phyloP scores from a whole-genome alignment of 2,888 invertebrate genomes.

The Drosophila kambysellisi region DNA sequence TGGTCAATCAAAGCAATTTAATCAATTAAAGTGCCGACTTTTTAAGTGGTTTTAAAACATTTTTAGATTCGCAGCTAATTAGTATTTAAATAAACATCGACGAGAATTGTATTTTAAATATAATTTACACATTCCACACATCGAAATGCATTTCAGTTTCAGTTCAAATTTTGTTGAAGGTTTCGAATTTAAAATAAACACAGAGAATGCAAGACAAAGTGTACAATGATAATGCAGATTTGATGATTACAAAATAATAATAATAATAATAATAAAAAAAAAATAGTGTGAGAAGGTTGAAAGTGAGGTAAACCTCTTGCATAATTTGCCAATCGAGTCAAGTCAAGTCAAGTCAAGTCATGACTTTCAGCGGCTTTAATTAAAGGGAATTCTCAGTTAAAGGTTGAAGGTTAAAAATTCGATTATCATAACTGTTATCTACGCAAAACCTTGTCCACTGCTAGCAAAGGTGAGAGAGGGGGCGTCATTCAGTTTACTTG shows the following conservation, averaged over 20 bases:
- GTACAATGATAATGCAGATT: conserved; percentile 64
- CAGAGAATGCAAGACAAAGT: conserved; percentile 29
- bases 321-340: conserved; percentile 54
- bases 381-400: conserved; percentile 43
- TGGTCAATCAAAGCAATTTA: conserved; percentile 29
- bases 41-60: conserved; percentile 10
- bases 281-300: conserved; percentile 3
- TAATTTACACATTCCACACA: conserved; percentile 10
- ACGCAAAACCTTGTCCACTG: neutral
- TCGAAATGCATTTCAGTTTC: conserved; percentile 21
- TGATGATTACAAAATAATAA: conserved; percentile 9
- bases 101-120: neutral
- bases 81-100: conserved; percentile 19
- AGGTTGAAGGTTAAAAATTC: conserved; percentile 25
- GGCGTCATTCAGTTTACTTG: conserved; percentile 54
- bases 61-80: conserved; percentile 37
- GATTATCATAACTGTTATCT: neutral
- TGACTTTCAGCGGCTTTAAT: conserved; percentile 33
- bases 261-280: neutral
- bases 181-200: conserved; percentile 30
- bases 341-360: conserved; percentile 44
- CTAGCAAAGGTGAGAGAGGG: neutral
- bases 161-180: conserved; percentile 51
- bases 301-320: conserved; percentile 35
- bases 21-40: conserved; percentile 28